Evolutionary conservation across 2,797 vertebrate species (phyloP).

Genomic region (Chaetophractus vellerosus): DNA sequence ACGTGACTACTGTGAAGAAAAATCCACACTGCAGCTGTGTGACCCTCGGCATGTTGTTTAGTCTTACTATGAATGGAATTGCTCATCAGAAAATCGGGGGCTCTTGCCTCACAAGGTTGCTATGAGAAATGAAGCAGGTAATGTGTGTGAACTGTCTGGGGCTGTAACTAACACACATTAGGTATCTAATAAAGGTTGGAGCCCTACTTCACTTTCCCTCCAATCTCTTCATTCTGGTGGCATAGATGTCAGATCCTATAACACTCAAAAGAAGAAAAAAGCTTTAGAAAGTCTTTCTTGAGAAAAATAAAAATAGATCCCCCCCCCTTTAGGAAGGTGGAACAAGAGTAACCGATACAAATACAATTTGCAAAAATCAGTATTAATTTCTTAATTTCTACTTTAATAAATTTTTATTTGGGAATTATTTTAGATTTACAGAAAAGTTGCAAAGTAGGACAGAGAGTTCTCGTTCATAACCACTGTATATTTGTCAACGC

Average conservation of each 20-base stretch:
- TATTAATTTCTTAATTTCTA: constrained; percentile 18
- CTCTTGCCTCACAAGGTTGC: neutral
- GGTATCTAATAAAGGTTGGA: neutral
- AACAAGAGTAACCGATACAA: neutral
- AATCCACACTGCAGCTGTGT: neutral
- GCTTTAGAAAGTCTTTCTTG: neutral
- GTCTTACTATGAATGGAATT: constrained; percentile 27
- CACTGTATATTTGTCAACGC: neutral
- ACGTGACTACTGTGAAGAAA: neutral
- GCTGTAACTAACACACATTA: neutral
- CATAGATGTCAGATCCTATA: neutral
- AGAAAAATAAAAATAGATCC: constrained; percentile 17
- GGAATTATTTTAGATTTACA: constrained; percentile 23
- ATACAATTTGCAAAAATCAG: neutral
- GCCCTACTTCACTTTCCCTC: neutral
- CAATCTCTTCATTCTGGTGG: neutral
- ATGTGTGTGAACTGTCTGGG: neutral
- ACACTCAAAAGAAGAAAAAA: neutral
- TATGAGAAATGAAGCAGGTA: constrained; percentile 31
- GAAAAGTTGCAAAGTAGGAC: neutral
- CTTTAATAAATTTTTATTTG: neutral
- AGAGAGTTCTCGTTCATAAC: neutral
- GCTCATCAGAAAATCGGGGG: constrained; percentile 2
- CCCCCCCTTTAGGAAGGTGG: neutral
- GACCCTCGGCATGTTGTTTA: neutral